These are phyloP conservation scores for Pipistrellus pipistrellus DNA, from an alignment of 2,797 vertebrate species.

Conservation along the genomic window DNA sequence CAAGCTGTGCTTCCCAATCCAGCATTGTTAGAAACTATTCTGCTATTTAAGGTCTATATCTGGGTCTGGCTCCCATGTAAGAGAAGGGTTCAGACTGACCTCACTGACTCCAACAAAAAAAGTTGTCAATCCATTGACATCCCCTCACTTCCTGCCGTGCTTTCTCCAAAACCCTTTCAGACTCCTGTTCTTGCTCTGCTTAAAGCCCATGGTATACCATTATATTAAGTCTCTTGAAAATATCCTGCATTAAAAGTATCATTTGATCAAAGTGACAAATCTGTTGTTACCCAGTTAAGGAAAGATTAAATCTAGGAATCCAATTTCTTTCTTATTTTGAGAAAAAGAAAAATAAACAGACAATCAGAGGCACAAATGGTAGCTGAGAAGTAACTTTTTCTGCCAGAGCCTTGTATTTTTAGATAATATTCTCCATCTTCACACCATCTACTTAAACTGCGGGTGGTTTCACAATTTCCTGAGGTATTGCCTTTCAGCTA, in stretches of 20 bases:
- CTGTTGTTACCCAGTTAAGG: slow-evolving; percentile 16
- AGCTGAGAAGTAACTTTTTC: slow-evolving; percentile 30
- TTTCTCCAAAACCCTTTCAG: background rate
- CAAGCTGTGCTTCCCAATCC: background rate
- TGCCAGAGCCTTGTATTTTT: slow-evolving; percentile 39
- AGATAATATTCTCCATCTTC: slow-evolving; percentile 55
- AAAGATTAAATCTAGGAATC: slow-evolving; percentile 63
- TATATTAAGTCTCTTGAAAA: slow-evolving; percentile 31
- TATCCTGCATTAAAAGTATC: slow-evolving; percentile 30
- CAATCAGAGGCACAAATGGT: slow-evolving; percentile 4
- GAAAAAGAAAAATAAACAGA: slow-evolving; percentile 49
- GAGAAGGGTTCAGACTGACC: background rate
- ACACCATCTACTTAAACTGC: slow-evolving; percentile 35
- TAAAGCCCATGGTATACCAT: background rate
- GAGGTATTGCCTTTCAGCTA: slow-evolving; percentile 71
- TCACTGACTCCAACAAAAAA: background rate
- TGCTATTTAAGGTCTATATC: background rate
- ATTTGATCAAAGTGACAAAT: slow-evolving; percentile 19
- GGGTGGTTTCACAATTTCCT: slow-evolving; percentile 82
- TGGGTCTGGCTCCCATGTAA: background rate
- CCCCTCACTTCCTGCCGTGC: background rate
- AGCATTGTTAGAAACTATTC: slow-evolving; percentile 32
- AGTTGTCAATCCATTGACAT: background rate
- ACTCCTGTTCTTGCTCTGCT: background rate
- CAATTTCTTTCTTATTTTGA: slow-evolving; percentile 10